Percentiles rank a stretch among this genome's conserved stretches.
Evolutionary conservation across 2,797 vertebrate genomes (phyloP).

Genomic region (Thalassophryne amazonica): DNA sequence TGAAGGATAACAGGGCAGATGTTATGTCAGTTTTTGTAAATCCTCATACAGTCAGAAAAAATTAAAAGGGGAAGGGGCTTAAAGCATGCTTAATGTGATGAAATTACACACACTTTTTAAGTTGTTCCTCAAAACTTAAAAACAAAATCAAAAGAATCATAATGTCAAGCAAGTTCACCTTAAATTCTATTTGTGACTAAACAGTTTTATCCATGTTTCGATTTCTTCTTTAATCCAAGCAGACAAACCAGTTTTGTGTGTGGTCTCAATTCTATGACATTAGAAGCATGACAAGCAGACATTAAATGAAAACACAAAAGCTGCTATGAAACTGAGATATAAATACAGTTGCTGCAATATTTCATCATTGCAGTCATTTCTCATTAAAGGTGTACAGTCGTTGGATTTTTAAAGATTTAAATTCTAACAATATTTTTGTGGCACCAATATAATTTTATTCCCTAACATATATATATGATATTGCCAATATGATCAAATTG

Average conservation of each 20-base stretch:
- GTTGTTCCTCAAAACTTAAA: background rate
- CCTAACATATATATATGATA: too few relatives aligned
- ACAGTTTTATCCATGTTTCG: background rate
- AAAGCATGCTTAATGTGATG: background rate
- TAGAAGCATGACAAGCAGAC: background rate
- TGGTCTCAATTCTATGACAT: background rate
- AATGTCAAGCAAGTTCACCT: background rate
- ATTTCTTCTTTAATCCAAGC: constrained; percentile 1
- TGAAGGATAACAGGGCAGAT: background rate
- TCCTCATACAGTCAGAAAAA: background rate
- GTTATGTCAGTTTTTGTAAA: background rate
- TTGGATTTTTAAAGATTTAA: background rate
- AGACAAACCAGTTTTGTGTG: background rate
- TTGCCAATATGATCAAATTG: too few relatives aligned
- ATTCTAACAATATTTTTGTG: too few relatives aligned
- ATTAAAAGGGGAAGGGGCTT: constrained; percentile 2
- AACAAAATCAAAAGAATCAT: background rate
- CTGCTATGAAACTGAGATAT: background rate
- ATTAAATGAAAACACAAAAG: background rate
- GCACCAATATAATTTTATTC: too few relatives aligned
- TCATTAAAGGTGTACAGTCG: too few relatives aligned
- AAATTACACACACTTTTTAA: background rate
- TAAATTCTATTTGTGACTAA: background rate
- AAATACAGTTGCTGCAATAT: background rate
- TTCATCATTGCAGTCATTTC: background rate